Evolutionary conservation across 2,888 invertebrate species (phyloP), one percentile per base, ranked within the genome.

Genomic region (Hirtodrosophila trivittata): DNA sequence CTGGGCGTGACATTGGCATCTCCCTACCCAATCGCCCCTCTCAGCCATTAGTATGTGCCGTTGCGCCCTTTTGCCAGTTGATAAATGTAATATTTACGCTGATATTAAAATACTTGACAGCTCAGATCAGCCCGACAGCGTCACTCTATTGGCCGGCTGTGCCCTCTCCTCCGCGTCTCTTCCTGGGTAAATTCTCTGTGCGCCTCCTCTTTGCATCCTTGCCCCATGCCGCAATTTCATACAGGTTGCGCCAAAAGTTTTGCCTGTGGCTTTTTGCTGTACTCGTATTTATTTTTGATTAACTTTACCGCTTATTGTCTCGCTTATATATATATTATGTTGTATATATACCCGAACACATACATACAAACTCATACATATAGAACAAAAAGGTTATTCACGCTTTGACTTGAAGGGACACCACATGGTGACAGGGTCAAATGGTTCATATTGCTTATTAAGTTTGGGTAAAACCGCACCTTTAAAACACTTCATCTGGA

Each of bases 1-100:
- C 66, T 63, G 70, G 63, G 57, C 54, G 63, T 71, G 70, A 70
- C 70, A 70, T 30, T 51, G 42, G 18, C 57, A 33, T 56, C 39
- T 45, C 56, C 21, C 21, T 6, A 32, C 13, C n/a, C 10, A 14
- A 10, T 9, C 21, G 45, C 25, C 6, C 8, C 14, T 35, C 4
- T 35, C 10, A 43, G 28, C 56, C 38, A 47, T 47, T 55, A 49
- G 56, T 56, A 26, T 28, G 2, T 42, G 42, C 6, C 25, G 25
- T 16, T 37, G 8, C 13, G 18, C 37, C 46, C 12, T 18, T 54
- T 62, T 46, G 66, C 46, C 69, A 54, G 69, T 59, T 70, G 73
- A 66, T 73, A 73, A 73, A 73, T 73, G 73, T 66, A 54, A 73
- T 73, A 73, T 73, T 73, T 73, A 73, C 73, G 73, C 66, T 73